Evolutionary conservation across 2,797 vertebrate genomes (phyloP).

Genomic region (Tapera naevia): DNA sequence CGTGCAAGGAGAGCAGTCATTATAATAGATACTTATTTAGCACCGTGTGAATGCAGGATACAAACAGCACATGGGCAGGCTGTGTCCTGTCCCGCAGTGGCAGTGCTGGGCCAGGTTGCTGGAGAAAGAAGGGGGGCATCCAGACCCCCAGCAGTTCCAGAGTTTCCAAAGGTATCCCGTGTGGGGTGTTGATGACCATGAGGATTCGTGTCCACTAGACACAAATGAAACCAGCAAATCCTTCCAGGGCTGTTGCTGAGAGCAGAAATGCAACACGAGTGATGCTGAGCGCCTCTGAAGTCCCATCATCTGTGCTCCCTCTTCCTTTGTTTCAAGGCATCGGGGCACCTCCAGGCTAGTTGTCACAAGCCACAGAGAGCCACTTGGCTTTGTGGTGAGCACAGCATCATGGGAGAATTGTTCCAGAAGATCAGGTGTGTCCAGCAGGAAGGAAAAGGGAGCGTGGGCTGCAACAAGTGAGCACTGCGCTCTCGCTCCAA

Average conservation of each 20-base stretch:
- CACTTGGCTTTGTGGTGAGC: neutral
- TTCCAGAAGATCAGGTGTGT: neutral
- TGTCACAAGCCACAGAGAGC: neutral
- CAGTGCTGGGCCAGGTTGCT: accelerated
- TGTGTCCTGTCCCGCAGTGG: neutral
- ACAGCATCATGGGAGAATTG: accelerated
- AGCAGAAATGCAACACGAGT: neutral
- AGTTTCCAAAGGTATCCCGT: neutral
- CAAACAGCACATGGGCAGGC: neutral
- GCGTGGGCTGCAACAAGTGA: slow-evolving; percentile 2
- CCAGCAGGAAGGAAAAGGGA: neutral
- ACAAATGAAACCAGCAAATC: neutral
- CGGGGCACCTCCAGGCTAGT: neutral
- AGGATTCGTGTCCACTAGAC: neutral
- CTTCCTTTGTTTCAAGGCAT: accelerated
- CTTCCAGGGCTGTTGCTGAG: neutral
- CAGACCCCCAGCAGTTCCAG: neutral
- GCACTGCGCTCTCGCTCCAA: neutral
- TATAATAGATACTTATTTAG: accelerated
- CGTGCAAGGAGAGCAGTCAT: neutral
- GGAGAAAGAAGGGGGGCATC: neutral
- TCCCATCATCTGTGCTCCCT: accelerated
- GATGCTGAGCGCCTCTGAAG: neutral
- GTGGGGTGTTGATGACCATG: neutral
- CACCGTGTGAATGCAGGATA: accelerated